phyloP scores from a whole-genome alignment of 1,140 invertebrate species.

The Scaptomyza graminum region DNA sequence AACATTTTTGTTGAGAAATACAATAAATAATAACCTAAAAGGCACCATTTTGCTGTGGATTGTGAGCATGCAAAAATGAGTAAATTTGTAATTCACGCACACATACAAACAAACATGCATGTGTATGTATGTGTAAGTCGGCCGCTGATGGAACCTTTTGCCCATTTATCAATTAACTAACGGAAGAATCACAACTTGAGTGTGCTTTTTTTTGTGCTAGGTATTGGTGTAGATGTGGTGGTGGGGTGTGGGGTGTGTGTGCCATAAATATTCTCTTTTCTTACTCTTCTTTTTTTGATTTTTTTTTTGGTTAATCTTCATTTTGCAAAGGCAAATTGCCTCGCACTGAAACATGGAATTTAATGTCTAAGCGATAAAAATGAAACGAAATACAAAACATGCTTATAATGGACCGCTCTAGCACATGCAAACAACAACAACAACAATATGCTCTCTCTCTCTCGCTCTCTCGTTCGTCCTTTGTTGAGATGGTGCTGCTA shows the following conservation, averaged over 20 bases:
- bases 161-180: constrained; percentile 72
- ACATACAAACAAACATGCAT: too few relatives aligned
- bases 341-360: constrained; percentile 38
- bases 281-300: neutral
- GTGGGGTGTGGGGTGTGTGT: neutral
- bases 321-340: constrained; percentile 24
- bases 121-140: too few relatives aligned
- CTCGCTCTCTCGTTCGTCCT: neutral
- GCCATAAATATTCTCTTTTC: constrained; percentile 77
- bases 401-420: constrained; percentile 55
- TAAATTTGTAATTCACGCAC: constrained; percentile 1
- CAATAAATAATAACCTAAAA: too few relatives aligned
- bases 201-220: constrained; percentile 31
- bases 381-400: constrained; percentile 53
- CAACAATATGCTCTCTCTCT: too few relatives aligned
- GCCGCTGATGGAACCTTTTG: neutral
- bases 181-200: constrained; percentile 47
- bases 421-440: neutral
- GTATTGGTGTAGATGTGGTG: too few relatives aligned
- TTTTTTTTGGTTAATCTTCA: neutral
- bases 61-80: neutral
- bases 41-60: too few relatives aligned
- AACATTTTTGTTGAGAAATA: too few relatives aligned
- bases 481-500: constrained; percentile 31
- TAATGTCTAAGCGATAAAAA: constrained; percentile 75